Evolutionary conservation across 1,140 invertebrate genomes (phyloP).

Genomic region (Trichogramma pretiosum): DNA sequence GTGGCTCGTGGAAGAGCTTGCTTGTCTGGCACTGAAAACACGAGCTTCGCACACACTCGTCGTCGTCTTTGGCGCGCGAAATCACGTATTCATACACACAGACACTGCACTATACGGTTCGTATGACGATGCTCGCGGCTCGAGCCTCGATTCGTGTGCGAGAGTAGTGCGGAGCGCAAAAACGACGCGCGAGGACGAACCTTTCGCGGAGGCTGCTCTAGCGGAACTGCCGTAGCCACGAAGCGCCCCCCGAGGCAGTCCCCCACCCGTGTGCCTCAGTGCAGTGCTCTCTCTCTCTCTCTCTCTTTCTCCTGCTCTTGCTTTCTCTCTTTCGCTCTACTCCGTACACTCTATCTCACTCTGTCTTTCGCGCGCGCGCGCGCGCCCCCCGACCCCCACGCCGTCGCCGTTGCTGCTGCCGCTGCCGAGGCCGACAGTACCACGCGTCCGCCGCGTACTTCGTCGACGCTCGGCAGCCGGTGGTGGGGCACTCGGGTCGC

Average conservation of each 20-base stretch:
- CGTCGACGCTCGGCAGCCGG: too few species aligned
- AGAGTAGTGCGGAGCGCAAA: too few species aligned
- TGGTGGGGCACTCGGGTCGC: slow-evolving; percentile 38
- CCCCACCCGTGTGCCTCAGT: not conserved
- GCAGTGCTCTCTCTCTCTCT: not conserved
- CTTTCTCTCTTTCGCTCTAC: slow-evolving; percentile 24
- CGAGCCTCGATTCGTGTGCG: too few species aligned
- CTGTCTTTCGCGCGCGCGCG: too few species aligned
- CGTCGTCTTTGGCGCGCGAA: too few species aligned
- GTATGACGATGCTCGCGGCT: too few species aligned
- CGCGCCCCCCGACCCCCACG: slow-evolving; percentile 38
- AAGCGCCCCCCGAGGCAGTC: not conserved
- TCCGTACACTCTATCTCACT: not conserved
- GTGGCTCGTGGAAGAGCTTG: too few species aligned
- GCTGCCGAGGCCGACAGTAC: slow-evolving; percentile 27
- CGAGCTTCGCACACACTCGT: too few species aligned
- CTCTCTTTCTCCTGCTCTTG: not conserved
- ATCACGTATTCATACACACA: too few species aligned
- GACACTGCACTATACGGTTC: too few species aligned
- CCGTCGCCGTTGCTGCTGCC: too few species aligned
- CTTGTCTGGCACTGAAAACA: too few species aligned
- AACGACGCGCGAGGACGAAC: slow-evolving; percentile 19
- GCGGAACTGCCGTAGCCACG: slow-evolving; percentile 37
- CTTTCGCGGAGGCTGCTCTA: slow-evolving; percentile 28
- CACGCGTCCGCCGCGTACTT: slow-evolving; percentile 38